Conservation (phyloP, 2,797 vertebrate species). For the Coreius guichenoti region DNA sequence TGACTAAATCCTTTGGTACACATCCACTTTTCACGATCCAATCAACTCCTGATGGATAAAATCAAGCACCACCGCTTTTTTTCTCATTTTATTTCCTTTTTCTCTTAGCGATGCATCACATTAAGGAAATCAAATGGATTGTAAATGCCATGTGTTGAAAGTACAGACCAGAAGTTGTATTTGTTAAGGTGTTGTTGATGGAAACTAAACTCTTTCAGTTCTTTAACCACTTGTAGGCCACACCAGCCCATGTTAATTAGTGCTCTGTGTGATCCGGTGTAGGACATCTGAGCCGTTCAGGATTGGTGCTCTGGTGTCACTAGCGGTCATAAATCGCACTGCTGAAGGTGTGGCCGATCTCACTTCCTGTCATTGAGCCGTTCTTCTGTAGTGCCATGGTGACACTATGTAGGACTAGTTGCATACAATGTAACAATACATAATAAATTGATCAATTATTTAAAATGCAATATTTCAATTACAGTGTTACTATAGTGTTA, state of each 20-base stretch:
- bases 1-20: neutral
- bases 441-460: neutral
- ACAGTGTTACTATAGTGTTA: neutral
- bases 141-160: neutral
- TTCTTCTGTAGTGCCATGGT: neutral
- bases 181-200: neutral
- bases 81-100: neutral
- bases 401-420: neutral
- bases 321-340: neutral
- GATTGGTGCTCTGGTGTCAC: neutral
- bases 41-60: neutral
- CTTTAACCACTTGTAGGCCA: neutral
- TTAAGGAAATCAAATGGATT: no score
- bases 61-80: neutral
- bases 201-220: neutral
- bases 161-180: neutral
- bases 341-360: conserved; percentile 1
- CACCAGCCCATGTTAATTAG: neutral
- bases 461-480: neutral
- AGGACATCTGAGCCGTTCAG: neutral
- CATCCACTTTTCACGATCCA: neutral
- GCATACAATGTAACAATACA: neutral
- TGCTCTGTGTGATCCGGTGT: neutral
- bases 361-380: conserved; percentile 8
- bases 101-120: neutral